A percentile compares a stretch with the other conserved stretches of the same genome.
These are phyloP conservation scores for Marasmarcha lunaedactyla DNA, from an alignment of 2,888 invertebrate genomes.

Conservation along the genomic window DNA sequence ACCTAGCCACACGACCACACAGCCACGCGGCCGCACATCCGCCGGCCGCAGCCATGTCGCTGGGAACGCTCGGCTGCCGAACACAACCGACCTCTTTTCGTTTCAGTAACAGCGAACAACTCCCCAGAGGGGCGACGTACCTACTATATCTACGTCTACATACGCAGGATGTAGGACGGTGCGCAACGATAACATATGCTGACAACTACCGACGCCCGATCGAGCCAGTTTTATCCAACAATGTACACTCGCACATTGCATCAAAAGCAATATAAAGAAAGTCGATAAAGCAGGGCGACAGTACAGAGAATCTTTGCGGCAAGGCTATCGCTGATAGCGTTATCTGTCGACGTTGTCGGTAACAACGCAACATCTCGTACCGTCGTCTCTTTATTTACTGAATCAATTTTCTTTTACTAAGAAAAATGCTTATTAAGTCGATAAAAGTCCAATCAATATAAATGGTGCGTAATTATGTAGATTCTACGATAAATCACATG, in stretches of 20 bases:
- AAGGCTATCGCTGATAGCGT: conserved; percentile 64
- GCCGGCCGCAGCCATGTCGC: conserved; percentile 31
- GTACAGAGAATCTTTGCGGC: conserved; percentile 51
- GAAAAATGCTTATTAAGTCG: no score
- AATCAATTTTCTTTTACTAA: no score
- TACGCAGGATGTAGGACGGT: conserved; percentile 13
- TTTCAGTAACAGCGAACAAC: conserved; percentile 48
- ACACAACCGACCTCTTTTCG: conserved; percentile 63
- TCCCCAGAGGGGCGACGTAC: conserved; percentile 24
- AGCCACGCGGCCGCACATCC: no score
- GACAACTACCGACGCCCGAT: no score
- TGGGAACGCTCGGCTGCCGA: conserved; percentile 20
- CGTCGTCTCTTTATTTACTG: no score
- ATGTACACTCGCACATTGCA: no score
- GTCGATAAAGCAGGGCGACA: conserved; percentile 14
- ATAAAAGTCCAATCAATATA: no score
- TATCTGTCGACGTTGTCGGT: conserved; percentile 28
- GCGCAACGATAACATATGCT: no score
- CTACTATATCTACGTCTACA: conserved; percentile 7
- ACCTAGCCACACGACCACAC: conserved; percentile 10
- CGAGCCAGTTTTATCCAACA: no score
- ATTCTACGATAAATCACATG: no score
- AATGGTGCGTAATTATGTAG: no score
- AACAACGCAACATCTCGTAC: no score
- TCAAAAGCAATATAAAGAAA: conserved; percentile 7